Evolutionary conservation across 2,797 vertebrate genomes (phyloP).

Genomic region (Diplodus puntazzo): DNA sequence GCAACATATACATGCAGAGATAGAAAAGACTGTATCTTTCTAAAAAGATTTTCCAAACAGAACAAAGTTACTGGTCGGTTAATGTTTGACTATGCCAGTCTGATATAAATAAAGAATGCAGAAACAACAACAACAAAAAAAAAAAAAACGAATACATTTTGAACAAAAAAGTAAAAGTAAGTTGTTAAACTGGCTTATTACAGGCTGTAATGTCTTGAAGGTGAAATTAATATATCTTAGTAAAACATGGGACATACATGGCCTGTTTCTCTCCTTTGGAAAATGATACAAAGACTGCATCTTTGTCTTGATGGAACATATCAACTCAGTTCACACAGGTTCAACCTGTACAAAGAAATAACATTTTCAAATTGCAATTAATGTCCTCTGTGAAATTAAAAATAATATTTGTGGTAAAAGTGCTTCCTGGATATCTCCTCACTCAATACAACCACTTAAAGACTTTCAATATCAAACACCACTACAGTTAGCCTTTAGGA

Average conservation of each 20-base stretch:
- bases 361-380: not conserved
- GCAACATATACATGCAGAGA: not conserved
- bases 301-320: not conserved
- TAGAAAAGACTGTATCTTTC: not conserved
- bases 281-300: not conserved
- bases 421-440: not conserved
- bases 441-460: not conserved
- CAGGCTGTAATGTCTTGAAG: not conserved
- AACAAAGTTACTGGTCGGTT: not conserved
- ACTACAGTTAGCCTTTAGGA: slow-evolving; percentile 1
- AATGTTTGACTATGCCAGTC: not conserved
- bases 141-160: not conserved
- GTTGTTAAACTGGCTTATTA: not conserved
- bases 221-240: not conserved
- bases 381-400: not conserved
- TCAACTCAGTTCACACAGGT: not conserved
- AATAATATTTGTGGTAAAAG: not conserved
- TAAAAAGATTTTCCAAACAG: not conserved
- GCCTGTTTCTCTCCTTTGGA: not conserved
- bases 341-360: not conserved
- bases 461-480: slow-evolving; percentile 1
- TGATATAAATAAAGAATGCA: slow-evolving; percentile 20
- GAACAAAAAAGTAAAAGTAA: not conserved
- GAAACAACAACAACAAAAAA: not conserved
- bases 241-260: not conserved